These are phyloP conservation scores for Cynaeus angustus DNA, from an alignment of 2,888 invertebrate genomes.

Conservation along the genomic window DNA sequence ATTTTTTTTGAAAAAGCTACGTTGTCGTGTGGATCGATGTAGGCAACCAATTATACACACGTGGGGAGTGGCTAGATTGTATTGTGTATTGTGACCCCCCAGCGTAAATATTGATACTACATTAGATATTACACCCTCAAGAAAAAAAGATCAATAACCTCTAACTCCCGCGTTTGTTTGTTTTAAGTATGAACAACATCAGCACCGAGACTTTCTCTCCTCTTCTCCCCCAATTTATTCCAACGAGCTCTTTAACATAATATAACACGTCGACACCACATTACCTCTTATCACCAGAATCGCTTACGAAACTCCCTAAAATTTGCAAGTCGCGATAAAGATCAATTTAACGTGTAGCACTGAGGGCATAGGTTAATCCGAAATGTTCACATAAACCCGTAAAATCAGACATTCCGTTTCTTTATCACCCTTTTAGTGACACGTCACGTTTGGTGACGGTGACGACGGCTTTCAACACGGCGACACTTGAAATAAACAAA, in stretches of 20 bases:
- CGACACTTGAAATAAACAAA: slow-evolving; percentile 24
- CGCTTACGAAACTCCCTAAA: slow-evolving; percentile 28
- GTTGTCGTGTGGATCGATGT: neutral
- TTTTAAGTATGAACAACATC: slow-evolving; percentile 2
- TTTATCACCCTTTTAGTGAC: slow-evolving; percentile 12
- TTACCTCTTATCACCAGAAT: slow-evolving; percentile 28
- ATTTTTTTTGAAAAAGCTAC: too few species aligned
- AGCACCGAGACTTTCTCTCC: slow-evolving; percentile 7
- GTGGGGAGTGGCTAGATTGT: too few species aligned
- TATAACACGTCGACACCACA: slow-evolving; percentile 36
- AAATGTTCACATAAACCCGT: slow-evolving; percentile 15
- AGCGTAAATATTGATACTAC: too few species aligned
- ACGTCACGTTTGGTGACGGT: slow-evolving; percentile 9
- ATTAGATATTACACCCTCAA: too few species aligned
- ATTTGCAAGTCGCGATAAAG: slow-evolving; percentile 41
- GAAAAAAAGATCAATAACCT: neutral
- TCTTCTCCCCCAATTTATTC: slow-evolving; percentile 22
- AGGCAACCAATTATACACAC: slow-evolving; percentile 21
- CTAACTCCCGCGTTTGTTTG: neutral
- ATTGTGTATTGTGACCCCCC: too few species aligned
- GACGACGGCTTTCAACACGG: neutral
- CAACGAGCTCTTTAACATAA: slow-evolving; percentile 34
- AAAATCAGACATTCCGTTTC: slow-evolving; percentile 26
- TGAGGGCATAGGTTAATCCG: slow-evolving; percentile 30
- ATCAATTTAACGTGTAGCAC: slow-evolving; percentile 32